Evolutionary conservation across 1,140 invertebrate genomes (phyloP), one percentile per base, ranked within the genome.

Genomic region (Zeugodacus cucurbitae): DNA sequence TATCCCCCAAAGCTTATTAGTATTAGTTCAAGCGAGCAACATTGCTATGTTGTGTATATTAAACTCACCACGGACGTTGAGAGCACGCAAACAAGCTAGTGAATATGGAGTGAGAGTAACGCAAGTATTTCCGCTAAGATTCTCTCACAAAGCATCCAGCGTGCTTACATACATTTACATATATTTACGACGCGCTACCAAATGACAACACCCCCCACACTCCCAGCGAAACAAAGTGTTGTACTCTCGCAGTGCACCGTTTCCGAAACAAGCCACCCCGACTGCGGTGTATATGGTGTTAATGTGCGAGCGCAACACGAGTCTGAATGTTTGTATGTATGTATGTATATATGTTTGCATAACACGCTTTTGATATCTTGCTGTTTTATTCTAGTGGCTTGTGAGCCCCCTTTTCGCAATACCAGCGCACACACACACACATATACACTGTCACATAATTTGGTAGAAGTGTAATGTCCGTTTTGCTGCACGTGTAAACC

Each of bases 401-500:
- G 62, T 29, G 62, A 10, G 62, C 64, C 32, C 22, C 20, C 64
- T 67, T 62, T 26, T 26, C 58, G 22, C 22, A 62, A 22, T n/a
- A 2, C n/a, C 26, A 4, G 20, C 48, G 48, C 26, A 17, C 26
- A 5, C 10, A 62, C 1, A 62, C 58, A 62, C 26, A 62, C 26
- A 10, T 62, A 26, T 11, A 26, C n/a, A 62, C 58, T 8, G 20
- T 34, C 17, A 32, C 34, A 4, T 0, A 17, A 59, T 59, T 86
- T 59, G 57, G 22, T 22, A 59, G 57, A 54, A 54, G 82, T 86
- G 48, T 86, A 86, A 86, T 86, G 82, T 86, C 82, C 82, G 82
- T 86, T 86, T 86, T 57, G 82, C 48, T 54, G 82, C 82, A 86
- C 82, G 82, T 86, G 82, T 86, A 54, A 86, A 14, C 41, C 82